Evolutionary conservation across 2,797 vertebrate genomes (phyloP).

Genomic region (Pitangus sulphuratus): DNA sequence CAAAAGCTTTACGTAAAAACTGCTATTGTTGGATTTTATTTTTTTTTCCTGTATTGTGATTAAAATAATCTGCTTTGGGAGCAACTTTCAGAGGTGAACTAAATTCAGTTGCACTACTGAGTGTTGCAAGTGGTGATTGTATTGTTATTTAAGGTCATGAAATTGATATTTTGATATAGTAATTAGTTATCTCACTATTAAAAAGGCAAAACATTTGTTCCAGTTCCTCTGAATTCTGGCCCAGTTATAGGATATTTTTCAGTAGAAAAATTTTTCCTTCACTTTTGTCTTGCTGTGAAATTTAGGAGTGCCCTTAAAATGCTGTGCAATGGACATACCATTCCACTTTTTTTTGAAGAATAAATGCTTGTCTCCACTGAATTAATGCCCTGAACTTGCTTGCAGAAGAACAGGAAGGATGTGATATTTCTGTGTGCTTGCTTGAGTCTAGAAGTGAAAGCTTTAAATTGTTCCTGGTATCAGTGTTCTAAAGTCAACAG

Average conservation of each 20-base stretch:
- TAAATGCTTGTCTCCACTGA: not conserved
- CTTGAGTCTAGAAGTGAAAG: not conserved
- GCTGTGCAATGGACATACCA: not conserved
- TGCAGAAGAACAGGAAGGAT: not conserved
- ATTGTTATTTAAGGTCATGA: not conserved
- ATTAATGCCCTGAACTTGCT: not conserved
- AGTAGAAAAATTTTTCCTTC: not conserved
- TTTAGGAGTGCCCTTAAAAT: not conserved
- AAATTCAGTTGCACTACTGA: not conserved
- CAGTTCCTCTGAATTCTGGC: not conserved
- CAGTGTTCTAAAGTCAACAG: not conserved
- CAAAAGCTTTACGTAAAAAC: not conserved
- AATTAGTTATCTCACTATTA: not conserved
- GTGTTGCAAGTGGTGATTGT: not conserved
- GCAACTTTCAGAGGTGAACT: not conserved
- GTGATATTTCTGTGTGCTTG: not conserved
- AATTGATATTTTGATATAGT: not conserved
- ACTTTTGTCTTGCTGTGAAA: not conserved
- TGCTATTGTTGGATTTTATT: fast-evolving
- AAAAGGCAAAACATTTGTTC: not conserved
- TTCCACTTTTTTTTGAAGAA: not conserved
- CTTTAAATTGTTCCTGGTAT: not conserved
- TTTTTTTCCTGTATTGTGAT: not conserved
- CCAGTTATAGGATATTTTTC: not conserved
- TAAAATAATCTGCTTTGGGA: not conserved